Percentiles rank a stretch among this genome's conserved stretches.
phyloP scores from a whole-genome alignment of 2,888 invertebrate genomes.

The Uloborus plumipes region DNA sequence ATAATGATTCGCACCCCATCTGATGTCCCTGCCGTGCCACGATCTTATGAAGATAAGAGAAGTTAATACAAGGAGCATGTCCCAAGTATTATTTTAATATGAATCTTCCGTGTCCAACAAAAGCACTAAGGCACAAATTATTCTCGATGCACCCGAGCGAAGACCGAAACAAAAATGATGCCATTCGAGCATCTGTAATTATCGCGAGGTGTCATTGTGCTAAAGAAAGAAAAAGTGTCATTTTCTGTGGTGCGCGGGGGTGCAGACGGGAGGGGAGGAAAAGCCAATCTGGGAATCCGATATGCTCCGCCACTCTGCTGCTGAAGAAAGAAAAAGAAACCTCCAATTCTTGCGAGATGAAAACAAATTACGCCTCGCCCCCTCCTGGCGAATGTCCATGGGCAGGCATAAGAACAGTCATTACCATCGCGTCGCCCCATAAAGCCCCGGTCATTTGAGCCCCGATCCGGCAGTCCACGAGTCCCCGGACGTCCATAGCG shows the following conservation, averaged over 20 bases:
- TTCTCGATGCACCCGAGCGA: too few relatives aligned
- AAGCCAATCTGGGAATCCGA: conserved; percentile 22
- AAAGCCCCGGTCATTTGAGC: conserved; percentile 51
- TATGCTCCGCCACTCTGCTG: conserved; percentile 26
- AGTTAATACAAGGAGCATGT: too few relatives aligned
- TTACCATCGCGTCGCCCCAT: conserved; percentile 50
- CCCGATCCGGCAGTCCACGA: conserved; percentile 5
- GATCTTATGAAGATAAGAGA: too few relatives aligned
- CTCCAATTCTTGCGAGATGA: conserved; percentile 34
- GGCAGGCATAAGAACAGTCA: conserved; percentile 27
- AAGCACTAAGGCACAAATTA: too few relatives aligned
- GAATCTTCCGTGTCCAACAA: too few relatives aligned
- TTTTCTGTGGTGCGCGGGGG: conserved; percentile 15
- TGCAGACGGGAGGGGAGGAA: neutral
- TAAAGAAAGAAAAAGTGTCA: conserved; percentile 28
- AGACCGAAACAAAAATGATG: too few relatives aligned
- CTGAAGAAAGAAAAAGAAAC: conserved; percentile 3
- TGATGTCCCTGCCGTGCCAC: too few relatives aligned
- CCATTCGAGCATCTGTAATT: conserved; percentile 19
- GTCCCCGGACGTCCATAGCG: conserved; percentile 37
- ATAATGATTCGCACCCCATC: too few relatives aligned
- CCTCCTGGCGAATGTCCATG: neutral
- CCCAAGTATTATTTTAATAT: too few relatives aligned
- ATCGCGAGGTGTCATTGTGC: conserved; percentile 10
- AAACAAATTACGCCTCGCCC: conserved; percentile 34